Conservation (phyloP, 2,888 invertebrate genomes). For the Cephus runcator region DNA sequence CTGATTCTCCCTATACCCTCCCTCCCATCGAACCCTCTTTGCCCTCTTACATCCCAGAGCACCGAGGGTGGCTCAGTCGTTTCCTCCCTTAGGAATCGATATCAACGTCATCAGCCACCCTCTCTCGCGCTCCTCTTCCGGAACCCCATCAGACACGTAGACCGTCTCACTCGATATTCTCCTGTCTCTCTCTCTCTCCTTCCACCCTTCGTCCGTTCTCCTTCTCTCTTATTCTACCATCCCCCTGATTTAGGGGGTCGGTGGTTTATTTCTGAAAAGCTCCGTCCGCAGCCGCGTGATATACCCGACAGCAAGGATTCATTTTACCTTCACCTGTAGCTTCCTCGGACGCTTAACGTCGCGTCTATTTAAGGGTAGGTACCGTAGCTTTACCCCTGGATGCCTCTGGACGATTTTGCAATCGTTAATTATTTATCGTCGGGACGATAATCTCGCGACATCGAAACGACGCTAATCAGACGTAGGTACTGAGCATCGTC, state of each 20-base stretch:
- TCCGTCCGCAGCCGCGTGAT: neutral
- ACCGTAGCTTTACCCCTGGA: neutral
- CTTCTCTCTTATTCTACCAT: neutral
- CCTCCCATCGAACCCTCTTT: constrained; percentile 27
- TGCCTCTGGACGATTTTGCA: neutral
- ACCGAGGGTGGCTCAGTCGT: constrained; percentile 29
- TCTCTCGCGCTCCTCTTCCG: constrained; percentile 33
- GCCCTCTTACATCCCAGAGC: constrained; percentile 23
- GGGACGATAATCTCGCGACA: neutral
- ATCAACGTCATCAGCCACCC: constrained; percentile 52
- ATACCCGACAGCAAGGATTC: neutral
- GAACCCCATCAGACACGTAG: constrained; percentile 20
- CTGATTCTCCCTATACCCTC: constrained; percentile 21
- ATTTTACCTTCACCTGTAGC: neutral
- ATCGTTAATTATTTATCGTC: neutral
- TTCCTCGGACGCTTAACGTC: neutral
- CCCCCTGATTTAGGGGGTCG: neutral
- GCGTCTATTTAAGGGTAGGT: neutral
- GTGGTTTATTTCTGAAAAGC: neutral
- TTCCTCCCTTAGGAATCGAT: constrained; percentile 50
- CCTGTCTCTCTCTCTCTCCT: neutral
- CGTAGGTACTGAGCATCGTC: neutral
- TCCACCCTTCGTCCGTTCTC: neutral
- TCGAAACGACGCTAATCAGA: neutral
- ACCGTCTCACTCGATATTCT: neutral